Evolutionary conservation across 2,113 vertebrate genomes (phyloP), one percentile per base, ranked within the genome.

Genomic region (Phoxinus phoxinus): DNA sequence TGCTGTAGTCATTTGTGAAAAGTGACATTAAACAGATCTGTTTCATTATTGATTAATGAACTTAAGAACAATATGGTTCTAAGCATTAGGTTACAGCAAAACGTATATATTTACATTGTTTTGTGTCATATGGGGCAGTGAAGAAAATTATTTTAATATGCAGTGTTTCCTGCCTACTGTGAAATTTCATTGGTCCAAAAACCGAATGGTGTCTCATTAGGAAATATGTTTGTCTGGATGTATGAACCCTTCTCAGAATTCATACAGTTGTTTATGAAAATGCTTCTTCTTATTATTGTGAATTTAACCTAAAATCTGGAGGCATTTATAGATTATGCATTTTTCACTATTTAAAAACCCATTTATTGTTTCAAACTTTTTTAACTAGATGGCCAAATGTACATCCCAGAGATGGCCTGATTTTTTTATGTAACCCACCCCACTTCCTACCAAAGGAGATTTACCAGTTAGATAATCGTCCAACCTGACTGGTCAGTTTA

Each of bases 321-420:
- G 17, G 27, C 25, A 30, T 32, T 30, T 76, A 9, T 76, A 76
- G 74, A 44, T 73, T 46, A 30, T 32, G 74, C 8, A 76, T 53
- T 53, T 53, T 76, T 76, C 15, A 76, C 27, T 23, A 5, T 51
- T 76, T 69, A 56, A 74, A 79, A 79, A 61, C 78, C 27, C 59
- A 65, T 80, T 80, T 19, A 61, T 65, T 61, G 35, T 25, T 79
- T 61, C 6, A 12, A 61, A 79, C 35, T 41, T 41, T 41, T 41
- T 61, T 59, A 25, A 48, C 78, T 65, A 81, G 58, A 63, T 81
- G 59, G 78, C 59, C 78, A 81, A 81, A 81, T 81, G 59, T 81
- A 46, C 77, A 63, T 41, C 35, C 44, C 51, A 59, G 75, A 78
- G 10, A 32, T 78, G 13, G 21, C 51, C 51, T 78, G 11, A 46